Conservation (phyloP, 1,140 invertebrate genomes). For the Drosophila rhopaloa region DNA sequence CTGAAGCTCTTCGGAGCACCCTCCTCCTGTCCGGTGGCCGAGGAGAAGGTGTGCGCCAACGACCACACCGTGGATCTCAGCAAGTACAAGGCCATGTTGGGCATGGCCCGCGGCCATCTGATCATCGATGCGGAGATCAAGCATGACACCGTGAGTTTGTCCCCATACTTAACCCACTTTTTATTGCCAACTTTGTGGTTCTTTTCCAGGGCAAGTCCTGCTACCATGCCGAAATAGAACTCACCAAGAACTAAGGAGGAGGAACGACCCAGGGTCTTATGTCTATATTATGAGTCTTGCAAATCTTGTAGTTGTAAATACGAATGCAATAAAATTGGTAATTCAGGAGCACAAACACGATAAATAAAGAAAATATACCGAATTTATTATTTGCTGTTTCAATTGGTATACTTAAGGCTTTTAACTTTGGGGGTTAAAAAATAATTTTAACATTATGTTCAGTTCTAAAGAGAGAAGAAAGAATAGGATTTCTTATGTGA, state of each 20-base stretch:
- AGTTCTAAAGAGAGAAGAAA: no score
- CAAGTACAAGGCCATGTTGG: constrained; percentile 79
- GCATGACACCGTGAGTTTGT: constrained; percentile 77
- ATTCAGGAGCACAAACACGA: constrained; percentile 47
- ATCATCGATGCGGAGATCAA: constrained; percentile 71
- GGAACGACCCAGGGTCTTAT: neutral
- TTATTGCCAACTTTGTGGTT: neutral
- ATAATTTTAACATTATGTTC: no score
- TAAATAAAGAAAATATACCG: constrained; percentile 24
- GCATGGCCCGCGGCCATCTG: constrained; percentile 74
- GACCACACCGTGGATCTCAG: constrained; percentile 71
- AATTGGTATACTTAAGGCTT: no score
- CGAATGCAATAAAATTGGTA: constrained; percentile 60
- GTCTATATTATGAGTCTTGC: constrained; percentile 67
- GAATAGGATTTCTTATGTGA: no score
- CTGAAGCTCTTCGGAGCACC: constrained; percentile 77
- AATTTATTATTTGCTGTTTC: neutral
- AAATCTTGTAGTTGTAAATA: constrained; percentile 54
- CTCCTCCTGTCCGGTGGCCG: constrained; percentile 68
- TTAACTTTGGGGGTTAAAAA: no score
- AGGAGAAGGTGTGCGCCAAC: constrained; percentile 79
- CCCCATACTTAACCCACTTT: neutral
- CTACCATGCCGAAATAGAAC: constrained; percentile 76
- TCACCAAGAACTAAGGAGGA: constrained; percentile 61
- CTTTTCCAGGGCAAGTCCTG: constrained; percentile 77